Base-by-base conservation (phyloP, 2,797 vertebrate species). In the Cynodonichthys magdalenae region DNA sequence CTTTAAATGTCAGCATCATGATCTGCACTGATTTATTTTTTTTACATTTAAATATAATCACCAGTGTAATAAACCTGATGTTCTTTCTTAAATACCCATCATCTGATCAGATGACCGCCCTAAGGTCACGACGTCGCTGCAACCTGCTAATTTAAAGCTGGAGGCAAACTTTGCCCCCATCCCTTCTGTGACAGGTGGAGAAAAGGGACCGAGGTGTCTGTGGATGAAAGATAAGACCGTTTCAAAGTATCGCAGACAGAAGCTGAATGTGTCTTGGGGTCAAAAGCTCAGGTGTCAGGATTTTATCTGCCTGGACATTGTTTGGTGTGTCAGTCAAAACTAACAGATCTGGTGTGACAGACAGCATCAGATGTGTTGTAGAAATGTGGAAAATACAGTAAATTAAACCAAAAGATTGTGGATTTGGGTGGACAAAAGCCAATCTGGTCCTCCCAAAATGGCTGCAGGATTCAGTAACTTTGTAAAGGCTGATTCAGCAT, bases 171-270 rank as follows among this genome's bases (percentile, higher is more conserved):
- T 76, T 72, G 60, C 68, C 71, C 59, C 64, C 2, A n/a, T 50
- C 73, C 83, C 58, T 66, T 72, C 3, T 15, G 74, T 80, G 85
- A 73, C 63, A 61, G 61, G 70, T 75, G 66, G 42, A 69, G 70
- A 48, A 66, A 19, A 29, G 49, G 69, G 8, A 83, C 65, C 59
- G 55, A 66, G 68, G 74, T 57, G 72, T 87, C 89, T 92, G 91
- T 62, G 69, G 71, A 74, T 76, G 69, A 75, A 56, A 87, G 89
- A 91, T 89, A 90, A 90, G 78, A 63, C 59, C 51, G 27, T 44
- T n/a, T 42, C 59, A 71, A 34, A 73, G 74, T 70, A 82, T 71
- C 48, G 61, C 27, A 70, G 59, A 65, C 47, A 49, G 66, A 65
- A 51, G 55, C 50, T 66, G 54, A 79, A 77, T 72, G 73, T 71